Conservation (phyloP, 2,797 vertebrate species). For the Enteromius mattozi region DNA sequence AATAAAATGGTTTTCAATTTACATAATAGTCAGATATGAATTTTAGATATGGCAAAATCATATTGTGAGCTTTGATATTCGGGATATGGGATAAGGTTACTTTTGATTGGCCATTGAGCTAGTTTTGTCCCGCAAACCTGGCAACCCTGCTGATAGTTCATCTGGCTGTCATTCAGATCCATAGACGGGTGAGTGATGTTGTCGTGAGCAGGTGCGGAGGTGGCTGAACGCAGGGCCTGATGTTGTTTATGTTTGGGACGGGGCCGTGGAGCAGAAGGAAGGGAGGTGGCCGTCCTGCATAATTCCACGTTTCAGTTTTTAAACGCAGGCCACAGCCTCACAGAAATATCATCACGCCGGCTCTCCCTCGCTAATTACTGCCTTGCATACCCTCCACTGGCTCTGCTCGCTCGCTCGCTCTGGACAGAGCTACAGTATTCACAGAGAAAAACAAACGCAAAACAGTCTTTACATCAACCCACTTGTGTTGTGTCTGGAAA, state of each 20-base stretch:
- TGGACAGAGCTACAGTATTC: slow-evolving; percentile 26
- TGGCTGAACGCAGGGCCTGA: slow-evolving; percentile 37
- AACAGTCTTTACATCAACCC: slow-evolving; percentile 19
- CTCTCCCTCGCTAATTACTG: slow-evolving; percentile 79
- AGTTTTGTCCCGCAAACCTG: background rate
- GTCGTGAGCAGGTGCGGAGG: slow-evolving; percentile 24
- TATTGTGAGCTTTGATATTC: background rate
- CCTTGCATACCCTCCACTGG: slow-evolving; percentile 73
- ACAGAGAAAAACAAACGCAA: slow-evolving; percentile 25
- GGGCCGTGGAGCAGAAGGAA: slow-evolving; percentile 73
- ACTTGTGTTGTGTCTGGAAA: slow-evolving; percentile 24
- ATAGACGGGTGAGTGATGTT: background rate
- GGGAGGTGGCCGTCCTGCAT: slow-evolving; percentile 73
- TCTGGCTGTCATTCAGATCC: background rate
- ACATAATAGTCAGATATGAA: background rate
- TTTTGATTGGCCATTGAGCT: background rate
- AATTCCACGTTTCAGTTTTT: slow-evolving; percentile 84
- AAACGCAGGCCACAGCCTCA: slow-evolving; percentile 78
- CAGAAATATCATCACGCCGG: slow-evolving; percentile 79
- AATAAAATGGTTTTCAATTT: background rate
- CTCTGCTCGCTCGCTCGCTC: slow-evolving; percentile 55
- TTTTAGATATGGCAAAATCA: background rate
- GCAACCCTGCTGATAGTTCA: background rate
- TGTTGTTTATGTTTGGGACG: slow-evolving; percentile 73
- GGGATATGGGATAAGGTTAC: background rate